These are phyloP conservation scores for Drosophila lacteicornis DNA, from an alignment of 1,140 invertebrate species.

Conservation along the genomic window DNA sequence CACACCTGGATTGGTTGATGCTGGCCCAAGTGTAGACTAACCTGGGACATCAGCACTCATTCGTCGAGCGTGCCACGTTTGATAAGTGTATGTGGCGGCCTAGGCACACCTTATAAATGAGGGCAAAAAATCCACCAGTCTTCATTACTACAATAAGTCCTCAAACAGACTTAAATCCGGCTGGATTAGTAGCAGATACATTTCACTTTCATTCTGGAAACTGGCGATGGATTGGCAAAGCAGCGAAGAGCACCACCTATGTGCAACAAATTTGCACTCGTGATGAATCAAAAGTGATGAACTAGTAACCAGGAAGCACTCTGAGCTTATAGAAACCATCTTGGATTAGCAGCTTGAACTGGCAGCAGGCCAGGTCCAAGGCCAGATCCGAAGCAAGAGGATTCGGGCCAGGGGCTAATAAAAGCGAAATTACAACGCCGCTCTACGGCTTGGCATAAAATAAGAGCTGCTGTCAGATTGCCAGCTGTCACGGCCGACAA, in stretches of 20 bases:
- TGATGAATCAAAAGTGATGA: conserved; percentile 25
- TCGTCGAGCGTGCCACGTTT: conserved; percentile 48
- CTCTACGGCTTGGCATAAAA: conserved; percentile 55
- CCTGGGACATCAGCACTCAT: conserved; percentile 49
- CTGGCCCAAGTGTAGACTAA: conserved; percentile 48
- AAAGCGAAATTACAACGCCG: conserved; percentile 51
- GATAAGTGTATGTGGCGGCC: conserved; percentile 54
- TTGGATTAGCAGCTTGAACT: conserved; percentile 3
- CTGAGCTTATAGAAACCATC: conserved; percentile 16
- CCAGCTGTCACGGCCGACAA: conserved; percentile 43
- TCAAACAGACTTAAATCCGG: neutral
- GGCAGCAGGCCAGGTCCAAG: conserved; percentile 35
- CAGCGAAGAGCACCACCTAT: conserved; percentile 2
- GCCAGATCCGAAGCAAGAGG: neutral
- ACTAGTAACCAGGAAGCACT: conserved; percentile 8
- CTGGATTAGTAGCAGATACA: conserved; percentile 11
- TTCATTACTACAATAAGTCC: neutral
- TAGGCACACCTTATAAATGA: conserved; percentile 38
- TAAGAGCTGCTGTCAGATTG: conserved; percentile 57
- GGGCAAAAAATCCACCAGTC: conserved; percentile 6
- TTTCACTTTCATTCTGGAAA: conserved; percentile 2
- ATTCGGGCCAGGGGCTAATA: conserved; percentile 17
- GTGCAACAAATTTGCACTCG: conserved; percentile 29
- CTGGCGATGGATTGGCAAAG: conserved; percentile 1
- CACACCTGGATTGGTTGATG: conserved; percentile 54